phyloP scores from a whole-genome alignment of 2,113 vertebrate species.

The Pseudopodoces humilis region DNA sequence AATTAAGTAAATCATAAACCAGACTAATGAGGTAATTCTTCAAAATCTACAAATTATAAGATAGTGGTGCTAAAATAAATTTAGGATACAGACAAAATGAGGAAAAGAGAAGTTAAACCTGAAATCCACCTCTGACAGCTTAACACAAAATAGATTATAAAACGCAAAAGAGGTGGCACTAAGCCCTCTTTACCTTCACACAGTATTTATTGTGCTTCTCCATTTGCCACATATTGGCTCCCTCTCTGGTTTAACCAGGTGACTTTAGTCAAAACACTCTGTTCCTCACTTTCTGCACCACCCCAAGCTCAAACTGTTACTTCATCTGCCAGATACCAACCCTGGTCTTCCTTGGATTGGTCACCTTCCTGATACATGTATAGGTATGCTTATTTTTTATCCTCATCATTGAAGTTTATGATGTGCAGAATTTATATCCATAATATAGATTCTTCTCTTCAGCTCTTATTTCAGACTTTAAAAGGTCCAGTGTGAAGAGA shows the following conservation, averaged over 20 bases:
- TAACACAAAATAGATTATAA: neutral
- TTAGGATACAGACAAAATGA: neutral
- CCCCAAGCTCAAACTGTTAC: neutral
- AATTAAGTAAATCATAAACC: neutral
- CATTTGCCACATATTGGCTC: neutral
- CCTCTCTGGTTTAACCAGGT: neutral
- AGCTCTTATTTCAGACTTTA: neutral
- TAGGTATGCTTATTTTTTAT: neutral
- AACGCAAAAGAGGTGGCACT: neutral
- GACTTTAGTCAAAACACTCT: neutral
- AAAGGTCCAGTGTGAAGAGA: neutral
- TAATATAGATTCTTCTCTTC: neutral
- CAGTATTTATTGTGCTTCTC: neutral
- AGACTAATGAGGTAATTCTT: slow-evolving; percentile 3
- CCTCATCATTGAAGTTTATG: neutral
- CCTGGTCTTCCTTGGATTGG: neutral
- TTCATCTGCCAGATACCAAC: neutral
- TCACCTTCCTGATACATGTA: neutral
- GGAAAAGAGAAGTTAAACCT: neutral
- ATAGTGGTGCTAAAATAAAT: neutral
- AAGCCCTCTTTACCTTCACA: neutral
- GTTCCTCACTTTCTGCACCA: neutral
- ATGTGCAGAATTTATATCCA: neutral
- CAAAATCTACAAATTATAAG: neutral
- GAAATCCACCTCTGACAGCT: neutral